Percentiles rank a stretch among this genome's conserved stretches.
Evolutionary conservation across 1,140 invertebrate species (phyloP).

Genomic region (Drosophila pruinosa): DNA sequence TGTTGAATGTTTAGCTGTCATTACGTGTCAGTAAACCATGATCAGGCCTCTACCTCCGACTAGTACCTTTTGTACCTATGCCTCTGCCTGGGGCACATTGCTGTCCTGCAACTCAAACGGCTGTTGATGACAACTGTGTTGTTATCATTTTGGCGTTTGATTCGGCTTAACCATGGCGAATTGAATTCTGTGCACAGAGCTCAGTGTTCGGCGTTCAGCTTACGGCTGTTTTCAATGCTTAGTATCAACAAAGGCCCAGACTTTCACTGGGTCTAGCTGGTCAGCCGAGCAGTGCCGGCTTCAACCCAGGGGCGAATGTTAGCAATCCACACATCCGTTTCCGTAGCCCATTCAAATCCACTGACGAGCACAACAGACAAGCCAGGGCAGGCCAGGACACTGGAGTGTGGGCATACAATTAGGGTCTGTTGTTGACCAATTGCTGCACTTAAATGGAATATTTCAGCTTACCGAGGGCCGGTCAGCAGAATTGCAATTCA

Average conservation of each 20-base stretch:
- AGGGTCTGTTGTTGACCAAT: conserved; percentile 54
- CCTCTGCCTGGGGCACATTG: conserved; percentile 21
- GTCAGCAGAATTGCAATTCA: neutral
- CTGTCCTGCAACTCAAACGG: conserved; percentile 24
- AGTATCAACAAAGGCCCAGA: conserved; percentile 42
- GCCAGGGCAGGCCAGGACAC: neutral
- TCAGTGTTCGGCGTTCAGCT: conserved; percentile 16
- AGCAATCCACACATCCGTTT: conserved; percentile 70
- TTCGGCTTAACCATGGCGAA: conserved; percentile 1
- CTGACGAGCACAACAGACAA: conserved; percentile 27
- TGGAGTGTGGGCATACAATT: conserved; percentile 27
- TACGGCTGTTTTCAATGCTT: conserved; percentile 27
- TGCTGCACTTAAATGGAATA: conserved; percentile 45
- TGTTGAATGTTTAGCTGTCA: conserved; percentile 76
- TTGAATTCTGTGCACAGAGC: conserved; percentile 6
- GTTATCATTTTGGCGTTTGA: conserved; percentile 32
- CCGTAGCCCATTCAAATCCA: conserved; percentile 52
- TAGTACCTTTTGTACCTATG: neutral
- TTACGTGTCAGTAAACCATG: conserved; percentile 77
- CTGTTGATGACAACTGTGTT: conserved; percentile 59
- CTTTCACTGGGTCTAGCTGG: conserved; percentile 21
- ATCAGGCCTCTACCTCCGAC: conserved; percentile 33
- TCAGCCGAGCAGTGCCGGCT: conserved; percentile 6
- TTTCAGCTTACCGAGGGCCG: conserved; percentile 34
- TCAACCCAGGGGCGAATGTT: conserved; percentile 23